A percentile compares a stretch with the other conserved stretches of the same genome.
Conservation (phyloP, 2,888 invertebrate genomes). For the Harmothoe impar region DNA sequence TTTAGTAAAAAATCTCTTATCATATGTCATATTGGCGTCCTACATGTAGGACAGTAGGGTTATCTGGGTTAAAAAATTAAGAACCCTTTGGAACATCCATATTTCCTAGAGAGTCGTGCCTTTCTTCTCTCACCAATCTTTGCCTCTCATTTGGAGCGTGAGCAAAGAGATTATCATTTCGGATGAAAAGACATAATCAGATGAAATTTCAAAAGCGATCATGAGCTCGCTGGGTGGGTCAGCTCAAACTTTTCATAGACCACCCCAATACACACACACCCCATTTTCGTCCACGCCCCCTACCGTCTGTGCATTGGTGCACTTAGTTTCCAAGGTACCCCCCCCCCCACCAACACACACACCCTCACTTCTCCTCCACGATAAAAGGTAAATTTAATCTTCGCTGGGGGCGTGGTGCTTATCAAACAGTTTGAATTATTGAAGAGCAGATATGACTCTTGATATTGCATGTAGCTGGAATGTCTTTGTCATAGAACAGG, state of each 20-base stretch:
- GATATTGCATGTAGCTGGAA: constrained; percentile 47
- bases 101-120: too few species aligned
- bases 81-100: too few species aligned
- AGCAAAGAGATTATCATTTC: constrained; percentile 7
- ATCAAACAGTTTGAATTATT: constrained; percentile 10
- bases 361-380: neutral
- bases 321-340: constrained; percentile 36
- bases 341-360: neutral
- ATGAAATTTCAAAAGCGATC: neutral
- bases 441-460: neutral
- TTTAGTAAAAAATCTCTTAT: too few species aligned
- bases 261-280: neutral
- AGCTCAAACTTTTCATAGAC: neutral
- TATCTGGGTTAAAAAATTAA: too few species aligned
- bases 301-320: neutral
- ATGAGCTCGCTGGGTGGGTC: neutral
- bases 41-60: too few species aligned
- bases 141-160: neutral
- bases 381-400: constrained; percentile 50
- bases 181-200: neutral
- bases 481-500: constrained; percentile 47
- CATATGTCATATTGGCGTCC: too few species aligned
- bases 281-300: neutral
- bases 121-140: too few species aligned
- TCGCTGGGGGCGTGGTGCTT: constrained; percentile 5